These are phyloP conservation scores for Lutjanus campechanus DNA, from an alignment of 2,797 vertebrate species.

Conservation along the genomic window DNA sequence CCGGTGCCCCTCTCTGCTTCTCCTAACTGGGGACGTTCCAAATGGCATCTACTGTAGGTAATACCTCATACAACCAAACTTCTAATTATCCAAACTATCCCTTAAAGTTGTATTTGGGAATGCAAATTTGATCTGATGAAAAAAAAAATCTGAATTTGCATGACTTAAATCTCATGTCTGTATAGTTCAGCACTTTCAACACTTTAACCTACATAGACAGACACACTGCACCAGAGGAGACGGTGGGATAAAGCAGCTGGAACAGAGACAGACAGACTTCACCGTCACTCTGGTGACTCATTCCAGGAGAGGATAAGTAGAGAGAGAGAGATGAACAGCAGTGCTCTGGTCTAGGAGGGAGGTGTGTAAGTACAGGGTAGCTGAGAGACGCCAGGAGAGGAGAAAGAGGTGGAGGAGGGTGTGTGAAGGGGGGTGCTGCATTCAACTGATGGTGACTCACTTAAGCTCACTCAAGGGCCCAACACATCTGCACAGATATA, in stretches of 20 bases:
- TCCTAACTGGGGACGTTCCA: too few relatives aligned
- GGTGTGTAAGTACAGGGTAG: conserved; percentile 76
- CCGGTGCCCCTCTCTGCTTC: too few relatives aligned
- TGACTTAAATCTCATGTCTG: conserved; percentile 9
- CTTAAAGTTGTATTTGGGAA: background rate
- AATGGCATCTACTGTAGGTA: too few relatives aligned
- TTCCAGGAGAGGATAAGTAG: conserved; percentile 64
- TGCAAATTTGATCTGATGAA: background rate
- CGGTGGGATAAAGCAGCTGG: conserved; percentile 52
- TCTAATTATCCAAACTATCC: too few relatives aligned
- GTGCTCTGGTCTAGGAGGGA: conserved; percentile 61
- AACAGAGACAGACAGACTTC: conserved; percentile 65
- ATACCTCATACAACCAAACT: too few relatives aligned
- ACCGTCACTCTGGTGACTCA: conserved; percentile 70
- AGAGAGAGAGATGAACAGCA: conserved; percentile 52
- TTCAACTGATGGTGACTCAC: conserved; percentile 56
- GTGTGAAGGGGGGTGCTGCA: conserved; percentile 32
- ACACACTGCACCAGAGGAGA: conserved; percentile 47
- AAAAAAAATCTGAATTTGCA: conserved; percentile 11
- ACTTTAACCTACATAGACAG: conserved; percentile 43
- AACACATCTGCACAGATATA: conserved; percentile 22
- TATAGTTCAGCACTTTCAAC: conserved; percentile 17
- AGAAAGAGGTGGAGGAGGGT: conserved; percentile 55
- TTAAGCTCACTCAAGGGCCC: conserved; percentile 11
- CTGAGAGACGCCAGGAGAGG: conserved; percentile 59